Conservation (phyloP, 2,888 invertebrate species). For the Drosophila gaucha region DNA sequence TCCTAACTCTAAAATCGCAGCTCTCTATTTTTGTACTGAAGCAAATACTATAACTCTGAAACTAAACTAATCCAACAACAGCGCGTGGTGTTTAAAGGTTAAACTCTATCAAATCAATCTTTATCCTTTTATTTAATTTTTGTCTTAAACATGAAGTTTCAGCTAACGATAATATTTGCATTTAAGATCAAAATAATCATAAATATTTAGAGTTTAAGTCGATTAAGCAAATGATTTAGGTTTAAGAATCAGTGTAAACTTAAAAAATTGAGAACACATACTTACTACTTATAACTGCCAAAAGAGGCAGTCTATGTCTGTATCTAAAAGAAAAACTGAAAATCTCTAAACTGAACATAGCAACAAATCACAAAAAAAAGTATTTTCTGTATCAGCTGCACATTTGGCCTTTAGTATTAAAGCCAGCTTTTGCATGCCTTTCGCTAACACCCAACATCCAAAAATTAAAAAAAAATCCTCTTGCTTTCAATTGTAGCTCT, state of each 20-base stretch:
- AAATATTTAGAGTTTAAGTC: constrained; percentile 53
- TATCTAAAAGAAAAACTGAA: constrained; percentile 6
- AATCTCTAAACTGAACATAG: constrained; percentile 23
- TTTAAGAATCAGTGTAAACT: constrained; percentile 66
- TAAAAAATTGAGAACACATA: constrained; percentile 75
- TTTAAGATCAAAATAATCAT: constrained; percentile 61
- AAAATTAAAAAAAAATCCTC: not conserved
- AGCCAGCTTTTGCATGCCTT: constrained; percentile 58
- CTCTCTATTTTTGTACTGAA: constrained; percentile 49
- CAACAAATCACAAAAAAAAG: constrained; percentile 17
- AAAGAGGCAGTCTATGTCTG: constrained; percentile 6
- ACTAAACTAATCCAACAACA: constrained; percentile 36
- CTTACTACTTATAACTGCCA: constrained; percentile 22
- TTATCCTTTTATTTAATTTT: constrained; percentile 1
- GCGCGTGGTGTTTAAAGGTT: constrained; percentile 9
- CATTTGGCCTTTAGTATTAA: constrained; percentile 14
- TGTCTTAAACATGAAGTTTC: constrained; percentile 53
- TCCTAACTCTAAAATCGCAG: constrained; percentile 35
- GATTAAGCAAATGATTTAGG: constrained; percentile 47
- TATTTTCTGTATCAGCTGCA: constrained; percentile 26
- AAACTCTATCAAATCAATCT: not conserved
- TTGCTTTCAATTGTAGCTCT: constrained; percentile 54
- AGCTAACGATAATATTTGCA: constrained; percentile 61
- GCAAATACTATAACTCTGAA: constrained; percentile 7
- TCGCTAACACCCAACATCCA: constrained; percentile 15